Conservation (phyloP, 2,113 vertebrate species). For the Muntiacus reevesi region DNA sequence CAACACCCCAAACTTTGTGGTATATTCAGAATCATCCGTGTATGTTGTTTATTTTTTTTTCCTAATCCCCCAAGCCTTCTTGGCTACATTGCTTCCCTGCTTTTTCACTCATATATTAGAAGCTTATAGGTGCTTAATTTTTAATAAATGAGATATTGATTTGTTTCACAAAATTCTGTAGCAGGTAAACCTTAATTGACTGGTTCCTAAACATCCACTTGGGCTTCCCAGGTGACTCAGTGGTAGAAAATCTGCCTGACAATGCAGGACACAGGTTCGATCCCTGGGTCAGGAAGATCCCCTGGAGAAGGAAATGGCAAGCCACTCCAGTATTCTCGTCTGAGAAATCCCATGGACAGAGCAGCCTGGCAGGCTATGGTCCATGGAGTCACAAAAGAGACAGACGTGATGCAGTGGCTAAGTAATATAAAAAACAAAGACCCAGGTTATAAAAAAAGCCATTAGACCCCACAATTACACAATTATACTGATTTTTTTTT, state of each 20-base stretch:
- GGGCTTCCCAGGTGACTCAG: background rate
- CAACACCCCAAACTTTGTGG: background rate
- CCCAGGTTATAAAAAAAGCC: constrained; percentile 3
- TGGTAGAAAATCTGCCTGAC: background rate
- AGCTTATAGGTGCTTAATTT: constrained; percentile 50
- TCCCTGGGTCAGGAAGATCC: background rate
- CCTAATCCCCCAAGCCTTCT: background rate
- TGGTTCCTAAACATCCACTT: constrained; percentile 18
- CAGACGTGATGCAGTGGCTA: background rate
- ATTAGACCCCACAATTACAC: constrained; percentile 49
- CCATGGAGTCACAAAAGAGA: background rate
- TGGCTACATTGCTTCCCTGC: background rate
- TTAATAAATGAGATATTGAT: constrained; percentile 64
- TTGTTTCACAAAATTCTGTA: constrained; percentile 47
- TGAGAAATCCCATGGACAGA: background rate
- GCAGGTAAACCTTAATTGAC: constrained; percentile 56
- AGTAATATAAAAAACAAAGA: background rate
- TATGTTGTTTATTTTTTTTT: background rate
- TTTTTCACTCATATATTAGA: constrained; percentile 32
- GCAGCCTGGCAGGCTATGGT: background rate
- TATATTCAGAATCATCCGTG: constrained; percentile 15
- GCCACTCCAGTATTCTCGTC: background rate
- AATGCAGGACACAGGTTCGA: background rate
- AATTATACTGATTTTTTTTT: background rate
- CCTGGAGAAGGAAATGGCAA: background rate